These are phyloP conservation scores for Oscheius onirici DNA, from an alignment of 2,888 invertebrate genomes.

Conservation along the genomic window DNA sequence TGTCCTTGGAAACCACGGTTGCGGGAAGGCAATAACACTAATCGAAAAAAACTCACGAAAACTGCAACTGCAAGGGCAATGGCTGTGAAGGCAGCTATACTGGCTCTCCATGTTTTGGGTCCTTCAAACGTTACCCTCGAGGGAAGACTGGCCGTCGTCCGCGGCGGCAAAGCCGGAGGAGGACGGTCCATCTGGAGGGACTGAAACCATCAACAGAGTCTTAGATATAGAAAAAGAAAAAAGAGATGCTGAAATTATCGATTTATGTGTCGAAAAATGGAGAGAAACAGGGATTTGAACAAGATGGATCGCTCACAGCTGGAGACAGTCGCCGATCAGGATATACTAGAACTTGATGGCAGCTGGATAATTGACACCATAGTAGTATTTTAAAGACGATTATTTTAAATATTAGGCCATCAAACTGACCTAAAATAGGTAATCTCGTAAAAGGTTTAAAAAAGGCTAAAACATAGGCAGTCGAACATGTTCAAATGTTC, in stretches of 20 bases:
- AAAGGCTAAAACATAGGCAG: too few relatives aligned
- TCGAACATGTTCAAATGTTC: too few relatives aligned
- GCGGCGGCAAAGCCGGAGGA: slow-evolving; percentile 29
- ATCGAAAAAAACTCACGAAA: slow-evolving; percentile 41
- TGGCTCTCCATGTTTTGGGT: slow-evolving; percentile 56
- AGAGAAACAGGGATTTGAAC: background rate
- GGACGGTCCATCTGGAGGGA: slow-evolving; percentile 1
- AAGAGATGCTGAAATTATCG: background rate
- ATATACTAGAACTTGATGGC: too few relatives aligned
- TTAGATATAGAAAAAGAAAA: background rate
- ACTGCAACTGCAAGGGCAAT: slow-evolving; percentile 51
- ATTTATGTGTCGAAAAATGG: background rate
- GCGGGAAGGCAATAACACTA: background rate
- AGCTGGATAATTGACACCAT: too few relatives aligned
- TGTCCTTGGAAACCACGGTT: slow-evolving; percentile 6
- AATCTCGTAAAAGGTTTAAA: too few relatives aligned
- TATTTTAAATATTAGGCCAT: too few relatives aligned
- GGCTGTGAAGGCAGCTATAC: slow-evolving; percentile 58
- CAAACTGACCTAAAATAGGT: too few relatives aligned
- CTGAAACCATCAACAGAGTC: background rate
- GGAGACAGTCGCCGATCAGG: too few relatives aligned
- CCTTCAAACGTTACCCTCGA: slow-evolving; percentile 33
- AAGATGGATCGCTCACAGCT: too few relatives aligned
- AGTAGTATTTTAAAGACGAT: too few relatives aligned
- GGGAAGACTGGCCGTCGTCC: slow-evolving; percentile 28